Evolutionary conservation across 1,140 invertebrate species (phyloP).

Genomic region (Rhizoglyphus robini): DNA sequence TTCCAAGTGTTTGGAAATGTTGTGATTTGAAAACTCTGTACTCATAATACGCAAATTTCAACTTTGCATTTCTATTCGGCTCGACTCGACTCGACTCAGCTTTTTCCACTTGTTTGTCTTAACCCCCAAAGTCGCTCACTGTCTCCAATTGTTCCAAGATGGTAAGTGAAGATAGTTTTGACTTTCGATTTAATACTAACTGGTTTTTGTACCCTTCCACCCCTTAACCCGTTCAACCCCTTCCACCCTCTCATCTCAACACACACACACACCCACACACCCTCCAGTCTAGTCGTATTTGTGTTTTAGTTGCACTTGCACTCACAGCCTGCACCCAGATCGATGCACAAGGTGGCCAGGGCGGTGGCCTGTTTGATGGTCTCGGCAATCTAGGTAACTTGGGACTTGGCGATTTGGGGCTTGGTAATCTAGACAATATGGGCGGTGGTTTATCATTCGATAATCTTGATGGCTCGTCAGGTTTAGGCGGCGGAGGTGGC

Average conservation of each 20-base stretch:
- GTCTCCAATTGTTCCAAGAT: too few relatives aligned
- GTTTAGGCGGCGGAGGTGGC: conserved; percentile 9
- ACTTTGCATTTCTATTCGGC: too few relatives aligned
- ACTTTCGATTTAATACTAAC: not conserved
- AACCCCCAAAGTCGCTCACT: too few relatives aligned
- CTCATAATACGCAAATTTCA: too few relatives aligned
- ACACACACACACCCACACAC: not conserved
- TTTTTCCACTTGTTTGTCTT: too few relatives aligned
- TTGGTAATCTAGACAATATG: conserved; percentile 17
- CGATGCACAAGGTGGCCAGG: not conserved
- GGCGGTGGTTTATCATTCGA: not conserved
- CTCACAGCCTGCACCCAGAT: not conserved
- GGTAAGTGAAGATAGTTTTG: too few relatives aligned
- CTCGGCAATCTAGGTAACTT: conserved; percentile 16
- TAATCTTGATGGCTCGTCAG: not conserved
- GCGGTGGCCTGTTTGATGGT: not conserved
- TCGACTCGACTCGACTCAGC: too few relatives aligned
- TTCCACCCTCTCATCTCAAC: not conserved
- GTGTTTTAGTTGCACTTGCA: not conserved
- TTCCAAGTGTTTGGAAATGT: too few relatives aligned
- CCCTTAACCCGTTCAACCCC: not conserved
- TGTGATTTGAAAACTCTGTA: too few relatives aligned
- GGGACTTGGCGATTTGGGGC: conserved; percentile 15
- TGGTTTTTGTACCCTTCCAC: not conserved
- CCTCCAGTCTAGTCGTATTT: not conserved